phyloP scores from a whole-genome alignment of 2,113 vertebrate species.

The Odontesthes bonariensis region DNA sequence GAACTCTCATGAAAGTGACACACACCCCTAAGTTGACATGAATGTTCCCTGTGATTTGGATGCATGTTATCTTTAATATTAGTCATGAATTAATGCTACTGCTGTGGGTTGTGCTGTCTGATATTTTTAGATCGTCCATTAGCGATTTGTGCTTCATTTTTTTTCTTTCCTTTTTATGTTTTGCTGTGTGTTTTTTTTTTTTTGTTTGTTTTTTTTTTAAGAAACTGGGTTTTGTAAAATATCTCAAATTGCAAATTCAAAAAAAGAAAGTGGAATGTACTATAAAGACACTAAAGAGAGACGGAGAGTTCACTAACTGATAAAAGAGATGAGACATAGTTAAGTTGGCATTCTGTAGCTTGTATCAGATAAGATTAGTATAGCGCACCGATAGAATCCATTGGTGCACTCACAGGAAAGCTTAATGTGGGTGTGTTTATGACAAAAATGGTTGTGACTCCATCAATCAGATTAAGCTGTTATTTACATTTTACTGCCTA shows the following conservation, averaged over 20 bases:
- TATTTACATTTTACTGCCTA: slow-evolving; percentile 35
- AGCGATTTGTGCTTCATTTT: too few species aligned
- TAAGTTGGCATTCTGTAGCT: neutral
- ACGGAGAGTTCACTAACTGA: too few species aligned
- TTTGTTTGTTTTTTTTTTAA: neutral
- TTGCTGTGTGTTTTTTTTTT: neutral
- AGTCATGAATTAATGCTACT: neutral
- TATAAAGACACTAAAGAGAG: neutral
- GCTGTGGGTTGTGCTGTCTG: neutral
- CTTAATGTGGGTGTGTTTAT: slow-evolving; percentile 7
- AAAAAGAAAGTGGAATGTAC: neutral
- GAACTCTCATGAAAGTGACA: too few species aligned
- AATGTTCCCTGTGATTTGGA: too few species aligned
- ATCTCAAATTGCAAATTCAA: neutral
- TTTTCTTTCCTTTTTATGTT: too few species aligned
- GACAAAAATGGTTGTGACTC: slow-evolving; percentile 1
- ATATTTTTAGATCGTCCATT: neutral
- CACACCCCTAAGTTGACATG: too few species aligned
- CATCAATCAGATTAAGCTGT: slow-evolving; percentile 19
- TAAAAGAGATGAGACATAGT: neutral
- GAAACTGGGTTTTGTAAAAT: neutral
- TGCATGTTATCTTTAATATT: too few species aligned
- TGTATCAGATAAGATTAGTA: slow-evolving; percentile 14
- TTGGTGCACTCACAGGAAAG: neutral
- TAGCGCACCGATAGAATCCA: neutral